These are phyloP conservation scores for Thamnophis sirtalis DNA, from an alignment of 2,113 vertebrate species.

Conservation along the genomic window DNA sequence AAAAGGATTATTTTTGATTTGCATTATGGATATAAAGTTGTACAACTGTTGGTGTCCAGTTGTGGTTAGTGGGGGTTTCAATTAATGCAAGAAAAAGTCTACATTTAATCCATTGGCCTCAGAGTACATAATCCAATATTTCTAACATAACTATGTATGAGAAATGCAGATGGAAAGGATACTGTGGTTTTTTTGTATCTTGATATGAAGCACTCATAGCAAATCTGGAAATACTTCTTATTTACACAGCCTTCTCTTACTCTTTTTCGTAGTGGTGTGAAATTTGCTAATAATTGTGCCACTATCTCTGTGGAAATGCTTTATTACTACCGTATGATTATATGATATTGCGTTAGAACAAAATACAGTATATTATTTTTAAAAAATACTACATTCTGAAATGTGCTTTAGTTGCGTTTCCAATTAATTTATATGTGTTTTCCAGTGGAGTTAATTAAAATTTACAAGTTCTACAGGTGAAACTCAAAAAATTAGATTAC, in stretches of 20 bases:
- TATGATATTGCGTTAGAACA: neutral
- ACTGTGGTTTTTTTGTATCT: neutral
- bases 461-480: constrained; percentile 19
- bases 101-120: neutral
- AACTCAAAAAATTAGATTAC: too few relatives aligned
- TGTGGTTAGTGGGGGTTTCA: neutral
- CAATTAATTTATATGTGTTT: constrained; percentile 22
- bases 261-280: neutral
- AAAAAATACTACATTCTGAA: neutral
- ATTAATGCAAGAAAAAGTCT: neutral
- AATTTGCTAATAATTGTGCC: neutral
- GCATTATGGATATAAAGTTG: neutral
- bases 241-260: neutral
- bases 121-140: neutral
- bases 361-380: neutral
- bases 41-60: neutral
- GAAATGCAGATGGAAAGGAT: neutral
- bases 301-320: neutral
- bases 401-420: constrained; percentile 4
- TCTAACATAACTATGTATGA: neutral
- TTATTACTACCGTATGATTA: neutral
- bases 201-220: neutral
- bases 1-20: neutral
- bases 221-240: neutral
- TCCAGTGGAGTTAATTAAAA: constrained; percentile 29